phyloP scores from a whole-genome alignment of 2,888 invertebrate genomes.

The Hymenopus coronatus region DNA sequence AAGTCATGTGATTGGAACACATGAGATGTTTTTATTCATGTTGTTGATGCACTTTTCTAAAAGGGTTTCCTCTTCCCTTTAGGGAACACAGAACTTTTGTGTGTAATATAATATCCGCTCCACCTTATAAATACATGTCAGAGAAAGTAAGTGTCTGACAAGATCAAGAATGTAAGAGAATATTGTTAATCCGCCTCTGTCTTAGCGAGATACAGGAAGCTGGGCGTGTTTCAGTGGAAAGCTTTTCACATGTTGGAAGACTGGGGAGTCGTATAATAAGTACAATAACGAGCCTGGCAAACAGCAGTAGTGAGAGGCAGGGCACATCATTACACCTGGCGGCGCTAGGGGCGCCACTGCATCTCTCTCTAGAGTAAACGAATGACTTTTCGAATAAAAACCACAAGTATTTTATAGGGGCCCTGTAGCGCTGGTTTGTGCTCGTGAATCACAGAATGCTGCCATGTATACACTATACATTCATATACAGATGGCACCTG shows the following conservation, averaged over 20 bases:
- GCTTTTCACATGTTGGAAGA: background rate
- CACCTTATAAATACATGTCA: too few species aligned
- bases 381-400: background rate
- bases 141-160: too few species aligned
- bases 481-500: background rate
- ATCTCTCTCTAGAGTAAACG: background rate
- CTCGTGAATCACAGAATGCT: background rate
- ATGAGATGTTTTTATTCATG: too few species aligned
- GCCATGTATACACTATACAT: background rate
- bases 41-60: too few species aligned
- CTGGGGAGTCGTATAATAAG: background rate
- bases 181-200: background rate
- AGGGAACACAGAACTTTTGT: too few species aligned
- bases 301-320: background rate
- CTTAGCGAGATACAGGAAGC: too few species aligned
- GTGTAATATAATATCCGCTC: too few species aligned
- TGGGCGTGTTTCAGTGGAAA: background rate
- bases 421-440: background rate
- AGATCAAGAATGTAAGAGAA: too few species aligned
- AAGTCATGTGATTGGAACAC: too few species aligned
- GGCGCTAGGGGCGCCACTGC: background rate
- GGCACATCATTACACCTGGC: background rate
- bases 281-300: background rate
- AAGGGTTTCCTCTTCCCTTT: too few species aligned
- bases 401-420: background rate